Evolutionary conservation across 2,113 vertebrate species (phyloP).

Genomic region (Brienomyrus longianalis): DNA sequence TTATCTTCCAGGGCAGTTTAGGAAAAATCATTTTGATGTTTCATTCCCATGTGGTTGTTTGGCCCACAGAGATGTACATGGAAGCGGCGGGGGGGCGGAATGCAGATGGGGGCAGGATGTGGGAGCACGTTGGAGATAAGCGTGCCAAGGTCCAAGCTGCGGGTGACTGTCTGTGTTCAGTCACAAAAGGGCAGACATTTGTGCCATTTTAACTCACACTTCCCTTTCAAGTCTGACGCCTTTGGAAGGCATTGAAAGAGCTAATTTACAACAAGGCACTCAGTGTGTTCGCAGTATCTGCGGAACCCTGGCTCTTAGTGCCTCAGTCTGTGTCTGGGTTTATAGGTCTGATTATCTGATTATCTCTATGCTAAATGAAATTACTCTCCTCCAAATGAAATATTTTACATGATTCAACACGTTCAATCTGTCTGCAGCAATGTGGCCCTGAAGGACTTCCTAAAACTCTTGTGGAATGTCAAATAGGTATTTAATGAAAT

Average conservation of each 20-base stretch:
- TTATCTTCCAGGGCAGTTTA: neutral
- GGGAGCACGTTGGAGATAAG: neutral
- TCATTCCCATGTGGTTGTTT: neutral
- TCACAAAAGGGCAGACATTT: neutral
- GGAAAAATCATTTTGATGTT: neutral
- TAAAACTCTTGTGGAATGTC: neutral
- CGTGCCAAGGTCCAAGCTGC: neutral
- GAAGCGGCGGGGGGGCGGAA: neutral
- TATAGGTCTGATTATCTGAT: neutral
- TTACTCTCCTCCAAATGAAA: neutral
- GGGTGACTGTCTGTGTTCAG: neutral
- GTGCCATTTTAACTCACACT: neutral
- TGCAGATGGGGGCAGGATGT: neutral
- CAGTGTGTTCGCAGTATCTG: neutral
- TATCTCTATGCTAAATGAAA: neutral
- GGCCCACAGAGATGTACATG: neutral
- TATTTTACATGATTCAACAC: neutral
- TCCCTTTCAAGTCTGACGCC: neutral
- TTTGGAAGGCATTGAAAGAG: neutral
- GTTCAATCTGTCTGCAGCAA: neutral
- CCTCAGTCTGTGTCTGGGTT: neutral
- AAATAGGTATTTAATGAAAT: neutral
- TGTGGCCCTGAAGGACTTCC: neutral
- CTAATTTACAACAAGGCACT: neutral
- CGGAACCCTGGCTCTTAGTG: neutral